Base-by-base conservation (phyloP, 2,888 invertebrate genomes). In the Metopia argyrocephala region DNA sequence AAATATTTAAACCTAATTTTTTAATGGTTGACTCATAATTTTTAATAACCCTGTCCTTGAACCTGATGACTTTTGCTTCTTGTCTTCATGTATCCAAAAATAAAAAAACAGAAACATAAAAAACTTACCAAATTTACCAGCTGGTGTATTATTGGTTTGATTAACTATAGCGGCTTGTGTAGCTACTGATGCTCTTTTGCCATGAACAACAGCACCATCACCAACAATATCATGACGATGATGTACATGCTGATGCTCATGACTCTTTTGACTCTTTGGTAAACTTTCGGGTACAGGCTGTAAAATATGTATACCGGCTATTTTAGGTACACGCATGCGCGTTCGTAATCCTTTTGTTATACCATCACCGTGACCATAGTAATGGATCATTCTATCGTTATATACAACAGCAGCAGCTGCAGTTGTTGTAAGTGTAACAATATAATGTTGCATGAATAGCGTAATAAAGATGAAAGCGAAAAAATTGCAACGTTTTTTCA, bases 311-410 rank as follows among this genome's bases (percentile, higher is more conserved):
- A 83, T 78, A 54, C 70, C 82, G 27, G 83, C 82, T 23, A 85
- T 83, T 80, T 83, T 84, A 6, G 84, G 78, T 48, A 83, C 78
- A 59, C 83, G 84, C 83, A 80, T 83, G 61, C 83, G 83, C 65
- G 59, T 65, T 66, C 27, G 27, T 73, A 84, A 84, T 83, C 84
- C 85, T 83, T 83, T 84, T 65, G 79, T 78, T 73, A 78, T 64
- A 52, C 61, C 76, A 59, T 50, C 48, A 31, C 45, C 54, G 59
- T 62, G 20, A 27, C 38, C 48, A 28, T 48, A 48, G 20, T 7
- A 5, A n/a, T 48, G 38, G 9, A 38, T 38, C 38, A 38, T 38
- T 38, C 38, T 38, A 38, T 54, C 48, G 27, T 48, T 48, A 64
- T 62, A 23, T 70, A 68, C 31, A 59, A 71, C 28, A 68, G 45